phyloP scores from a whole-genome alignment of 2,113 vertebrate genomes.

The Brachirus orientalis region DNA sequence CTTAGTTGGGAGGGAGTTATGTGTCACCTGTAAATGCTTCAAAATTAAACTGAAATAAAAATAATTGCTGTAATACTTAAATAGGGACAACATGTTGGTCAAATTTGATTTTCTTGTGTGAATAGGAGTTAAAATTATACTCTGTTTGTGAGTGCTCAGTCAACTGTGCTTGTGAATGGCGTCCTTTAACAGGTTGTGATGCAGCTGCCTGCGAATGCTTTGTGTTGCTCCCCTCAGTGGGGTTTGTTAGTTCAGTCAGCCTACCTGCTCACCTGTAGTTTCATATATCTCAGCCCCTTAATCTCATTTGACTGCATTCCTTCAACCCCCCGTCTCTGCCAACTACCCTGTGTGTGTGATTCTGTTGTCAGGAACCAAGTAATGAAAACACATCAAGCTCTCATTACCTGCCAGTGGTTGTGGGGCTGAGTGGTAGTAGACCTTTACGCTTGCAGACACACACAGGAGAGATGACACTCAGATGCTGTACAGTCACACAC shows the following conservation, averaged over 20 bases:
- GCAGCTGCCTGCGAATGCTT: conserved; percentile 9
- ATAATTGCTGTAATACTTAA: no score
- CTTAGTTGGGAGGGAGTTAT: no score
- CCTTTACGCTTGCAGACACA: conserved; percentile 14
- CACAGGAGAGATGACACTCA: conserved; percentile 11
- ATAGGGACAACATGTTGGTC: no score
- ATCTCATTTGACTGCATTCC: conserved; percentile 74
- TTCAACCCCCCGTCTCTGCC: conserved; percentile 56
- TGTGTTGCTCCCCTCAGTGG: conserved; percentile 28
- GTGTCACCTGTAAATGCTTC: no score
- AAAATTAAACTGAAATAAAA: no score
- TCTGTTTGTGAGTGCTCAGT: background rate
- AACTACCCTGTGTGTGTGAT: conserved; percentile 52
- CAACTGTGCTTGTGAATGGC: conserved; percentile 1
- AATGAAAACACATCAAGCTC: conserved; percentile 80
- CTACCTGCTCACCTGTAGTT: conserved; percentile 61
- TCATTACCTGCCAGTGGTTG: conserved; percentile 70
- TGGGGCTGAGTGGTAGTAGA: conserved; percentile 42
- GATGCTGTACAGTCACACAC: conserved; percentile 25
- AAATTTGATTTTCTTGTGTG: no score
- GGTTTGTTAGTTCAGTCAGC: conserved; percentile 45
- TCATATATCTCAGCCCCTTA: conserved; percentile 69
- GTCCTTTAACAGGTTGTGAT: conserved; percentile 10
- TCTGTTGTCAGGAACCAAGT: conserved; percentile 70
- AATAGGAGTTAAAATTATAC: background rate